Evolutionary conservation across 2,797 vertebrate species (phyloP), one percentile per base, ranked within the genome.

Genomic region (Trachops cirrhosus): DNA sequence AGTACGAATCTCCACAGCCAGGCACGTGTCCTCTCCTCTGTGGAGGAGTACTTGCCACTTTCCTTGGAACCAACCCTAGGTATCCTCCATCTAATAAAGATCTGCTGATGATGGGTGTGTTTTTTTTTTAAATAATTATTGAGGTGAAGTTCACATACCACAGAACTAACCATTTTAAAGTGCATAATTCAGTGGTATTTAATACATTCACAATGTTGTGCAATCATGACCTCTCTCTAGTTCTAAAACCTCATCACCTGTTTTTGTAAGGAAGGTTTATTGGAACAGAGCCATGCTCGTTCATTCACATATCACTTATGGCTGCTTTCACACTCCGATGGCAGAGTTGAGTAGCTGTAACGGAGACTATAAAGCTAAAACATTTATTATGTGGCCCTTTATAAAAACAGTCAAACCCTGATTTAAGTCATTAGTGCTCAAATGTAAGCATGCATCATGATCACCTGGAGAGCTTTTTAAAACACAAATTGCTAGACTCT

Each of bases 31-130:
- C 26, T 87, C 29, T 80, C 12, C 39, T 95, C 37, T 93, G 48
- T 85, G 84, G 39, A 59, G 44, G 22, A 84, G 37, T 84, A 54
- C 44, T 88, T 93, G 46, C 44, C 54, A 86, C 54, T 59, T 82
- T 85, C 54, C 32, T 95, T 22, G 78, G 68, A 84, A 41, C 79
- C 84, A 96, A 52, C 46, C 16, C n/a, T 44, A 74, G 37, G 26
- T 59, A n/a, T 77, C 52, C 37, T 80, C 44, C 32, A 48, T 57
- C 34, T 89, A 97, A 97, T 97, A 96, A 97, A 97, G 79, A 89
- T 82, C 39, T 89, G 26, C 39, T 89, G 41, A 0, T 79, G 37
- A n/a, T 93, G 34, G 5, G 59, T 34, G 7, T 82, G 29, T 86
- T 15, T 54, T 34, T 75, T 70, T 73, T 75, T 70, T 73, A 52